phyloP scores from a whole-genome alignment of 2,113 vertebrate genomes.

The zebrafish (Danio rerio) region GRCz12tu NC_133186.1:14598501-14599000 shows the following conservation, averaged over 20 bases:
- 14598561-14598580: conserved; percentile 12
- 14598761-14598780: neutral
- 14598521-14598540: conserved; percentile 38
- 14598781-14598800: neutral
- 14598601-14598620: neutral
- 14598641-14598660: neutral
- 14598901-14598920: neutral
- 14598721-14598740: neutral
- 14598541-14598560: conserved; percentile 23
- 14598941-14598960: neutral
- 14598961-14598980: neutral
- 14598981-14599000: neutral
- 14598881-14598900: neutral
- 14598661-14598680: neutral
- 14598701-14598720: neutral
- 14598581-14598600: neutral
- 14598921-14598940: neutral
- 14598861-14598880: conserved; percentile 4
- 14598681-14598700: neutral
- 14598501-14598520: neutral
- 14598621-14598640: neutral
- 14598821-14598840: neutral
- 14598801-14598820: neutral
- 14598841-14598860: conserved; percentile 25
- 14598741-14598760: neutral